A percentile compares a stretch with the other conserved stretches of the same genome.
Evolutionary conservation across 2,888 invertebrate genomes (phyloP).

Genomic region (Blastobasis lacticolella): DNA sequence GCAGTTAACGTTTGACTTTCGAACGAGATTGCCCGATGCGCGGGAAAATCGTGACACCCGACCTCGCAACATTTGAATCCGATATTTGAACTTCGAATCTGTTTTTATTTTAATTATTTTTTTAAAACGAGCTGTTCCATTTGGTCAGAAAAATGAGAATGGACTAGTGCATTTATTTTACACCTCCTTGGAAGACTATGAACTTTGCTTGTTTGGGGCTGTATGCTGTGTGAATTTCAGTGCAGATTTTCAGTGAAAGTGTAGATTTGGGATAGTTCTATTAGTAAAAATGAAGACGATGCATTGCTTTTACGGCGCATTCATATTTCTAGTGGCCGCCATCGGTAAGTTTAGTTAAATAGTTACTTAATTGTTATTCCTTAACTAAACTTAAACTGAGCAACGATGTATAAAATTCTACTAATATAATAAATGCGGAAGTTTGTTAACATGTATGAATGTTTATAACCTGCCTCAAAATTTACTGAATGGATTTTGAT

Average conservation of each 20-base stretch:
- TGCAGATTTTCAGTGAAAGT: conserved; percentile 55
- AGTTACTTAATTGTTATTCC: too few species aligned
- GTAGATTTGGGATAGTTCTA: conserved; percentile 17
- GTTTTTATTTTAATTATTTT: conserved; percentile 5
- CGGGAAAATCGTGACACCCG: conserved; percentile 22
- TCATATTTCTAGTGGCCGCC: too few species aligned
- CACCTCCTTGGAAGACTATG: conserved; percentile 9
- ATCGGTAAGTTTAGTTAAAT: too few species aligned
- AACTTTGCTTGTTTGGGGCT: conserved; percentile 22
- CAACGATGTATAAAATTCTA: too few species aligned
- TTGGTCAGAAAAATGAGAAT: conserved; percentile 18
- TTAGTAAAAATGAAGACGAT: too few species aligned
- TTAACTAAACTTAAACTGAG: too few species aligned
- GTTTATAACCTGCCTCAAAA: too few species aligned
- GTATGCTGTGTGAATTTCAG: conserved; percentile 31
- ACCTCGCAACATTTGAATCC: conserved; percentile 16
- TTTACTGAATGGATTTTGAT: too few species aligned
- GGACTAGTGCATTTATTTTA: conserved; percentile 18
- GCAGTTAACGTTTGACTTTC: conserved; percentile 67
- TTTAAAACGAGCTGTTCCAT: conserved; percentile 4
- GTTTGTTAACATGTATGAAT: too few species aligned
- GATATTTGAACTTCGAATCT: conserved; percentile 18
- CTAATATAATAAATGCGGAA: too few species aligned
- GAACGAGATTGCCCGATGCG: conserved; percentile 43
- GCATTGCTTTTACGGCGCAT: too few species aligned